A percentile compares a stretch with the other conserved stretches of the same genome.
These are phyloP conservation scores for Trogon surrucura DNA, from an alignment of 2,113 vertebrate genomes.

Conservation along the genomic window DNA sequence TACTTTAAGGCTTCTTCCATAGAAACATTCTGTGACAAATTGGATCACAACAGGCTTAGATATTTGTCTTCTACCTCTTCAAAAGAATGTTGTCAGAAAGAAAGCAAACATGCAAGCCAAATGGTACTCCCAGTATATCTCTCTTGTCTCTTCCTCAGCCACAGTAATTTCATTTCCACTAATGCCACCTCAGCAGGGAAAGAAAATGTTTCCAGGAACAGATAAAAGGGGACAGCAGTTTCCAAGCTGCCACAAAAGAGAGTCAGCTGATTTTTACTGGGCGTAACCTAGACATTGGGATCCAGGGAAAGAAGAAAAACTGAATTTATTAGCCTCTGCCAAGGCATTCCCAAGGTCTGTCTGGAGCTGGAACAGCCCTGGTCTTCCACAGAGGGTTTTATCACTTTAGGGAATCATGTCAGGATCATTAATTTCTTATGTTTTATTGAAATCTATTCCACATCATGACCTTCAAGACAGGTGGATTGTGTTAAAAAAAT, in stretches of 20 bases:
- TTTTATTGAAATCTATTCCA: not conserved
- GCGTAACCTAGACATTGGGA: not conserved
- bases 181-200: not conserved
- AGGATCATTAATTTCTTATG: not conserved
- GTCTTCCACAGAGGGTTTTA: not conserved
- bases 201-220: not conserved
- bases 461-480: not conserved
- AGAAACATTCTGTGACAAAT: not conserved
- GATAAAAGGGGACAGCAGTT: not conserved
- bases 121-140: not conserved
- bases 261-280: not conserved
- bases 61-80: not conserved
- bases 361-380: not conserved
- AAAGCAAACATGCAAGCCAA: not conserved
- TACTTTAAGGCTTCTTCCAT: not conserved
- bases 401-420: not conserved
- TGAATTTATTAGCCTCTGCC: not conserved
- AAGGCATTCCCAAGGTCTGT: not conserved
- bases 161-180: not conserved
- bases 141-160: not conserved
- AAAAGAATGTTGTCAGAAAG: not conserved
- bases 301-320: not conserved
- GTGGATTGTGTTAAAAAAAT: not conserved
- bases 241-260: not conserved
- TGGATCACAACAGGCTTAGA: not conserved